phyloP scores from a whole-genome alignment of 2,797 vertebrate species.

The Cephalopachus bancanus region DNA sequence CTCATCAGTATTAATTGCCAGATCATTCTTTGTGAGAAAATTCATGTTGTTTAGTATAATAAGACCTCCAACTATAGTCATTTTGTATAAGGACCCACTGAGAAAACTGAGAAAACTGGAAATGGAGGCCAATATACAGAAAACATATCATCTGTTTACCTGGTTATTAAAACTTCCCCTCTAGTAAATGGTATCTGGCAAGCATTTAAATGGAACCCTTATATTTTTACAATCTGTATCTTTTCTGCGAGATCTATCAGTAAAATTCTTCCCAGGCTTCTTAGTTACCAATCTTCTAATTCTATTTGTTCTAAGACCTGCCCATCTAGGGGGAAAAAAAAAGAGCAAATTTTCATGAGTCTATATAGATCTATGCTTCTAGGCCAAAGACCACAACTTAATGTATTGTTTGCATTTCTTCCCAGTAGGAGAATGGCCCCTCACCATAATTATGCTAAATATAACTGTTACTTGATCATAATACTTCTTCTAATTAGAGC shows the following conservation, averaged over 20 bases:
- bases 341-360: background rate
- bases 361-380: background rate
- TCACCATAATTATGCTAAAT: background rate
- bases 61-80: background rate
- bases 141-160: background rate
- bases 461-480: background rate
- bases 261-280: background rate
- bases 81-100: background rate
- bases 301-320: background rate
- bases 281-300: background rate
- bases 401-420: background rate
- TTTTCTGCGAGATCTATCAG: background rate
- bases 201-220: background rate
- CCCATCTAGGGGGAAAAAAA: background rate
- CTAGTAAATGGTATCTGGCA: background rate
- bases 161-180: background rate
- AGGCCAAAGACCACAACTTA: background rate
- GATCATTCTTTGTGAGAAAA: background rate
- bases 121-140: background rate
- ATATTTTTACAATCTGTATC: background rate
- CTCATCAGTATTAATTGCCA: background rate
- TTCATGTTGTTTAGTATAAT: background rate
- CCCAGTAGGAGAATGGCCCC: background rate
- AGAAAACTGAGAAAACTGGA: background rate
- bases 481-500: background rate